These are phyloP conservation scores for Catonia carolina DNA, from an alignment of 2,888 invertebrate species.

Conservation along the genomic window DNA sequence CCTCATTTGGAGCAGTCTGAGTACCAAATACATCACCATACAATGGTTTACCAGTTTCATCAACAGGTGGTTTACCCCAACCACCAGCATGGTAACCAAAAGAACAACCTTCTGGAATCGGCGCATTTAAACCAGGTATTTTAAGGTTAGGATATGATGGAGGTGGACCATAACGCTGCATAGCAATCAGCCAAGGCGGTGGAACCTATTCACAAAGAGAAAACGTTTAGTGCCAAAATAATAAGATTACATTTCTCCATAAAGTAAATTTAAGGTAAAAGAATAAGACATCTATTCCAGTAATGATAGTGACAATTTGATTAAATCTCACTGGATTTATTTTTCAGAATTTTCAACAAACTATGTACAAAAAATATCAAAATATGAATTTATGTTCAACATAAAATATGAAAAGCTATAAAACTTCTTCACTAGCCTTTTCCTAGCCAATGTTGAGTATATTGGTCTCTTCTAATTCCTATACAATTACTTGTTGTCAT, in stretches of 20 bases:
- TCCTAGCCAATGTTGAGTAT: too few relatives aligned
- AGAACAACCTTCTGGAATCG: conserved; percentile 94
- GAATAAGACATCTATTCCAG: not conserved
- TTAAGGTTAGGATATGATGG: conserved; percentile 98
- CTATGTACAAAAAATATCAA: too few relatives aligned
- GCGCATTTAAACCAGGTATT: conserved; percentile 95
- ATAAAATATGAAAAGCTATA: too few relatives aligned
- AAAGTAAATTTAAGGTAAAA: too few relatives aligned
- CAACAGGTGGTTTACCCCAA: conserved; percentile 99
- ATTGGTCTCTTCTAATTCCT: too few relatives aligned
- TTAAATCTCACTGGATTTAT: too few relatives aligned
- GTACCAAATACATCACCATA: conserved; percentile 99
- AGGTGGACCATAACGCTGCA: conserved; percentile 97
- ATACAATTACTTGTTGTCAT: too few relatives aligned
- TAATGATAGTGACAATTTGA: too few relatives aligned
- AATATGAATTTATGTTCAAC: too few relatives aligned
- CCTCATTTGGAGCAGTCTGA: conserved; percentile 60
- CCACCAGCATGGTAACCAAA: conserved; percentile 99
- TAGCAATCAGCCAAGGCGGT: conserved; percentile 94
- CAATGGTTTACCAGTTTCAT: conserved; percentile 93
- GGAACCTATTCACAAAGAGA: conserved; percentile 45
- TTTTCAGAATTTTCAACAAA: too few relatives aligned
- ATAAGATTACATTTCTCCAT: not conserved
- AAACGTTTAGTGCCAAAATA: not conserved
- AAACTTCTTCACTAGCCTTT: too few relatives aligned